Conservation (phyloP, 2,797 vertebrate genomes). For the Spinibarbus caldwelli region DNA sequence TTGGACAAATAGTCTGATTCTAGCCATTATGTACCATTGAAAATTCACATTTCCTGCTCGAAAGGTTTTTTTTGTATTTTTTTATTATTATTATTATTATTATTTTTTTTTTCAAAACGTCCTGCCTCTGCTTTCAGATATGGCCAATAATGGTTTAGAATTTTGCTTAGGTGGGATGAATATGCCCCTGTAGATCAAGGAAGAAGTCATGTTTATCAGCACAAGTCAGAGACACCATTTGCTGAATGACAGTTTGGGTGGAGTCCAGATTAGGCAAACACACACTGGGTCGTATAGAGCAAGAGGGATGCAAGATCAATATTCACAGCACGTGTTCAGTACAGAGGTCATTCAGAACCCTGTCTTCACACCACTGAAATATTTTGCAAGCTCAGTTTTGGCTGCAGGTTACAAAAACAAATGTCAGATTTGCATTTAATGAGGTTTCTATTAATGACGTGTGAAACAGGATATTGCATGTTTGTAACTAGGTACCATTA, state of each 20-base stretch:
- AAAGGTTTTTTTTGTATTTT: background rate
- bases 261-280: background rate
- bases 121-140: background rate
- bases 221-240: background rate
- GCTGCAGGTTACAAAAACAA: slow-evolving; percentile 9
- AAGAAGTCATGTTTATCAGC: background rate
- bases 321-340: background rate
- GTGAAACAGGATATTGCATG: background rate
- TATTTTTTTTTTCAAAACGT: background rate
- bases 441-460: background rate
- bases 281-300: background rate
- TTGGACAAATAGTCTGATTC: background rate
- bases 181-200: background rate
- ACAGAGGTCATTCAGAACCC: slow-evolving; percentile 6
- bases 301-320: background rate
- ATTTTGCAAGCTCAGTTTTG: background rate
- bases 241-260: background rate
- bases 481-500: background rate
- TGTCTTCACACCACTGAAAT: background rate
- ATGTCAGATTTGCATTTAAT: slow-evolving; percentile 34
- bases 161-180: background rate
- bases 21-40: background rate
- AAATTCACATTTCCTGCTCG: background rate
- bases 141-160: background rate
- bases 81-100: too few species aligned